These are phyloP conservation scores for Leptodactylus fuscus DNA, from an alignment of 2,113 vertebrate genomes.

Conservation along the genomic window DNA sequence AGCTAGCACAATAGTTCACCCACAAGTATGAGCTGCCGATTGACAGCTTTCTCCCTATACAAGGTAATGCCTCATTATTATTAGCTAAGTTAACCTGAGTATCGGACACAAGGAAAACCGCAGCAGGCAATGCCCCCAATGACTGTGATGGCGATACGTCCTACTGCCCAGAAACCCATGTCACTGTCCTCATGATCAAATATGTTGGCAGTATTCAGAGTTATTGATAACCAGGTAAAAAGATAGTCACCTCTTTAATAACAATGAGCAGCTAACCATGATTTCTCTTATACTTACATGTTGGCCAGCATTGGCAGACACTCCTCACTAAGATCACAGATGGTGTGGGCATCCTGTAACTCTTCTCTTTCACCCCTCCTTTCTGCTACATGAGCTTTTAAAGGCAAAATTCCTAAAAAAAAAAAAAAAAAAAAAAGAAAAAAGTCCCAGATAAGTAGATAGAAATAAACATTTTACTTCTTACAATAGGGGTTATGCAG, in stretches of 20 bases:
- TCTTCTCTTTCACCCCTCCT: constrained; percentile 92
- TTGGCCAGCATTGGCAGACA: constrained; percentile 74
- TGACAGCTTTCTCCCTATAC: no score
- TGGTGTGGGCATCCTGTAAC: constrained; percentile 95
- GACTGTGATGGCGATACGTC: no score
- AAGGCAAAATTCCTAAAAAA: constrained; percentile 70
- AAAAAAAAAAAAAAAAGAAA: not conserved
- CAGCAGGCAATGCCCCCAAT: not conserved
- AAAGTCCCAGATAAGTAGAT: not conserved
- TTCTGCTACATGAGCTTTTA: constrained; percentile 89
- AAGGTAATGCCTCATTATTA: no score
- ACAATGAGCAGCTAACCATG: no score
- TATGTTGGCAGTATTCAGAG: no score
- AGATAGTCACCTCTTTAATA: no score
- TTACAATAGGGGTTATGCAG: not conserved
- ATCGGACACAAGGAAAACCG: not conserved
- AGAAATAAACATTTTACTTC: not conserved
- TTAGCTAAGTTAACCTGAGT: no score
- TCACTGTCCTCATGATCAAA: no score
- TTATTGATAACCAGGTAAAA: no score
- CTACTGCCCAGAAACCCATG: no score
- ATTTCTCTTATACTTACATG: constrained; percentile 84
- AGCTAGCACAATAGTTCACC: no score
- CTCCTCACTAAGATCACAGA: constrained; percentile 82
- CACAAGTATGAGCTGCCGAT: no score